These are phyloP conservation scores for Glareola pratincola DNA, from an alignment of 2,113 vertebrate genomes.

Conservation along the genomic window DNA sequence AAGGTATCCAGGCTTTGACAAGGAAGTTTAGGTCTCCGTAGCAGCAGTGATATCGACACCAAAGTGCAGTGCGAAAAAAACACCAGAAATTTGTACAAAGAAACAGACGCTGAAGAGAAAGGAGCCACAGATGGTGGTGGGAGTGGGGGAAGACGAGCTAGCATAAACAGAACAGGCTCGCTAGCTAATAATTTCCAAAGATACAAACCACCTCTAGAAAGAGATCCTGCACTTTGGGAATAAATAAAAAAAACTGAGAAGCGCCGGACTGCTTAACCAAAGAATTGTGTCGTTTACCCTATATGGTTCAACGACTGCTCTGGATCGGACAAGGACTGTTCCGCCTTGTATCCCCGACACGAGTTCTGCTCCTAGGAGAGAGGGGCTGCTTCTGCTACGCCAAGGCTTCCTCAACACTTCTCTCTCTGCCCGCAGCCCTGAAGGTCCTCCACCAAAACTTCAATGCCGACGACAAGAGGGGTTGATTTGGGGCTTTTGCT, in stretches of 20 bases:
- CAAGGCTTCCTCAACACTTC: neutral
- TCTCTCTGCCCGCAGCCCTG: neutral
- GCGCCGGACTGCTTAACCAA: neutral
- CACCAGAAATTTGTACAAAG: neutral
- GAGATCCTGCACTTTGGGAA: neutral
- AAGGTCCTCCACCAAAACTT: neutral
- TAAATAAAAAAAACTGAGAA: neutral
- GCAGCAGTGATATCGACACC: neutral
- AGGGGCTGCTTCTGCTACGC: fast-evolving
- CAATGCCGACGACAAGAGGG: neutral
- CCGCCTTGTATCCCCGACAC: neutral
- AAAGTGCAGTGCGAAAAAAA: neutral
- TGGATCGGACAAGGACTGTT: neutral
- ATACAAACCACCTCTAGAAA: neutral
- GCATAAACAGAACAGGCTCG: neutral
- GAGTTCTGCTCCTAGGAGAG: neutral
- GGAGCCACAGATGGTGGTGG: neutral
- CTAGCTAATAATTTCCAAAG: neutral
- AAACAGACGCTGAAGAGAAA: neutral
- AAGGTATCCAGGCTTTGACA: neutral
- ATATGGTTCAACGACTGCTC: neutral
- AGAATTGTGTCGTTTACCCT: neutral
- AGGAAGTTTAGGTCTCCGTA: neutral
- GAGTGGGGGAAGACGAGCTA: neutral
- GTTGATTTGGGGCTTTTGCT: neutral